Conservation (phyloP, 2,888 invertebrate species). For the Epiblema foenella region DNA sequence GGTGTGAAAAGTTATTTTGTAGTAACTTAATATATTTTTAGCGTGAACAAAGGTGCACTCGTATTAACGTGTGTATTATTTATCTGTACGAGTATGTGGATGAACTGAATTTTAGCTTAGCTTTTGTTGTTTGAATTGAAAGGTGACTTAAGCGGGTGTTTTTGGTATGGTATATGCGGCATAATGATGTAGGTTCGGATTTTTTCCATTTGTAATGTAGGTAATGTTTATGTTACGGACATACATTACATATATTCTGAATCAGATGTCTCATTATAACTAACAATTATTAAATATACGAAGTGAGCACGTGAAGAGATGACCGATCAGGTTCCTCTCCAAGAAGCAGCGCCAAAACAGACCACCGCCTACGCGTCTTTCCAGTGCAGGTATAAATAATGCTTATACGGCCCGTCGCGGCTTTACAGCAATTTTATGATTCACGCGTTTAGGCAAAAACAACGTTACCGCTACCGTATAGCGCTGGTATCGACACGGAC, state of each 20-base stretch:
- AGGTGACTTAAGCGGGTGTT: neutral
- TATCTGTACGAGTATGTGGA: neutral
- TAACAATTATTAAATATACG: neutral
- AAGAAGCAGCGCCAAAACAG: conserved; percentile 24
- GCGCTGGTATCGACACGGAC: neutral
- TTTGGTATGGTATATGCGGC: neutral
- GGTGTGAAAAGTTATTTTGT: no score
- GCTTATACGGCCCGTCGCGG: conserved; percentile 14
- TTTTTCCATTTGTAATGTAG: neutral
- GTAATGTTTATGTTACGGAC: neutral
- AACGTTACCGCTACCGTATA: conserved; percentile 26
- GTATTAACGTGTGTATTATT: neutral
- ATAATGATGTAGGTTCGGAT: neutral
- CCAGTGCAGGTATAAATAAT: conserved; percentile 36
- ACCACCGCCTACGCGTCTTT: conserved; percentile 21
- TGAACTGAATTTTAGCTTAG: neutral
- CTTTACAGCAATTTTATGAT: conserved; percentile 29
- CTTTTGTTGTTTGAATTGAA: neutral
- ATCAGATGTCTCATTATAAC: neutral
- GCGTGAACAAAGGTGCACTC: neutral
- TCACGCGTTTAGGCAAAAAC: conserved; percentile 25
- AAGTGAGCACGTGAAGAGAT: neutral
- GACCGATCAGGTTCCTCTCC: neutral
- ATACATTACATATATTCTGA: neutral
- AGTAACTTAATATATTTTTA: no score